Base-by-base conservation (phyloP, 2,113 vertebrate genomes). In the Xiphophorus maculatus region DNA sequence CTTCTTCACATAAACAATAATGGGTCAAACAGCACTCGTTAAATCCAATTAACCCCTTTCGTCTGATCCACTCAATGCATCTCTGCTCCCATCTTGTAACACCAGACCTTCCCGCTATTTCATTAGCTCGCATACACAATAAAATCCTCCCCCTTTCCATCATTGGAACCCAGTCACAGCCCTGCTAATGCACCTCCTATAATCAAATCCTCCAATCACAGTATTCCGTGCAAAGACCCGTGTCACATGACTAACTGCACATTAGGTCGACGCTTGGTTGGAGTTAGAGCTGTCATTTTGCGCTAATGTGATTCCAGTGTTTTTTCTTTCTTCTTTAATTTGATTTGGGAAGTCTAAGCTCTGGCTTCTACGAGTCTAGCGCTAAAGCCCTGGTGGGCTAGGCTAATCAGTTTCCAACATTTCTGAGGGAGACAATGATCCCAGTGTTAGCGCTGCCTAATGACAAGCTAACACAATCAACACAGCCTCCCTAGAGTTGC, bases 231-330 rank as follows among this genome's bases (percentile, higher is more conserved):
- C 91, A 94, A 79, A 94, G 93, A 87, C 89, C 84, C 19, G 90
- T 82, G 83, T 93, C 95, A 97, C 96, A 93, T 93, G 95, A 96
- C 95, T 93, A 91, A 93, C 93, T 64, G 76, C 88, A 80, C 80
- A 73, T 80, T 84, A 83, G 77, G 71, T 71, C 70, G n/a, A 67
- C 77, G 74, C 81, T 84, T 44, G 54, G 83, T 87, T 66, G 81
- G 79, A 88, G 95, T 95, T 93, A 94, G 93, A 90, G 79, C 86
- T 93, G 94, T 94, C 93, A 89, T 94, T 95, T 91, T 81, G 91
- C 81, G 88, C 93, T 97, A 98, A 98, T 97, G 96, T 89, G 93
- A 94, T 91, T 96, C 95, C 95, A 96, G 94, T 94, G 92, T 79
- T 87, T 76, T 95, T 95, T 96, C 95, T 95, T 96, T 95, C 96